These are phyloP conservation scores for Drosophila nigricruria DNA, from an alignment of 2,888 invertebrate species.

Conservation along the genomic window DNA sequence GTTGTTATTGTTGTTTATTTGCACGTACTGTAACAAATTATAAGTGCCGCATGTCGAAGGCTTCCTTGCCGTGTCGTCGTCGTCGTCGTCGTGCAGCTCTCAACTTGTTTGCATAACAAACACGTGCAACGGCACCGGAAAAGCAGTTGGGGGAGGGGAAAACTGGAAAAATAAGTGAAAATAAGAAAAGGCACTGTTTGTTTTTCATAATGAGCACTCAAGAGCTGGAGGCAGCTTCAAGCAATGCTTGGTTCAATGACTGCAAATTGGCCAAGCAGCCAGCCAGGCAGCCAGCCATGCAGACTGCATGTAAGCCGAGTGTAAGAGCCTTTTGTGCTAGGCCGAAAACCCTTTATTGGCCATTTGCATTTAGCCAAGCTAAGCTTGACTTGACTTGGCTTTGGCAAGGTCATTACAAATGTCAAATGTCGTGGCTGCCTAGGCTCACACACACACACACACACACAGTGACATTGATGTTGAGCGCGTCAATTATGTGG, in stretches of 20 bases:
- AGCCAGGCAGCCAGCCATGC: slow-evolving; percentile 8
- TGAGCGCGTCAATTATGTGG: slow-evolving; percentile 65
- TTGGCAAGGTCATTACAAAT: slow-evolving; percentile 61
- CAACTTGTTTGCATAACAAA: slow-evolving; percentile 78
- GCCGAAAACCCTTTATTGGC: slow-evolving; percentile 17
- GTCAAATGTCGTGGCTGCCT: slow-evolving; percentile 30
- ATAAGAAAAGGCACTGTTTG: slow-evolving; percentile 32
- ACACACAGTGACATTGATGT: slow-evolving; percentile 60
- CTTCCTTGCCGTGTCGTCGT: slow-evolving; percentile 42
- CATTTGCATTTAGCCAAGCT: slow-evolving; percentile 17
- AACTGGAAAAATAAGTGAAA: slow-evolving; percentile 20
- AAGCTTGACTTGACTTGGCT: slow-evolving; percentile 13
- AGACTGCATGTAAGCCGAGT: background rate
- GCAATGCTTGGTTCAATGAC: slow-evolving; percentile 59
- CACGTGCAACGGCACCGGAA: slow-evolving; percentile 49
- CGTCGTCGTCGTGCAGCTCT: slow-evolving; percentile 31
- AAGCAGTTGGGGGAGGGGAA: background rate
- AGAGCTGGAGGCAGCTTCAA: slow-evolving; percentile 13
- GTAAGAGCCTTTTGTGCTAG: slow-evolving; percentile 1
- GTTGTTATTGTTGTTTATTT: slow-evolving; percentile 67
- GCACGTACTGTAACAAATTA: slow-evolving; percentile 72
- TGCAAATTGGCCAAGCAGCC: slow-evolving; percentile 28
- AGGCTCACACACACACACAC: background rate
- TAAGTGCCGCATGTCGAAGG: slow-evolving; percentile 74
- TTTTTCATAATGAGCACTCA: slow-evolving; percentile 52